Evolutionary conservation across 2,888 invertebrate species (phyloP), one percentile per base, ranked within the genome.

Genomic region (Hypercompe scribonia): DNA sequence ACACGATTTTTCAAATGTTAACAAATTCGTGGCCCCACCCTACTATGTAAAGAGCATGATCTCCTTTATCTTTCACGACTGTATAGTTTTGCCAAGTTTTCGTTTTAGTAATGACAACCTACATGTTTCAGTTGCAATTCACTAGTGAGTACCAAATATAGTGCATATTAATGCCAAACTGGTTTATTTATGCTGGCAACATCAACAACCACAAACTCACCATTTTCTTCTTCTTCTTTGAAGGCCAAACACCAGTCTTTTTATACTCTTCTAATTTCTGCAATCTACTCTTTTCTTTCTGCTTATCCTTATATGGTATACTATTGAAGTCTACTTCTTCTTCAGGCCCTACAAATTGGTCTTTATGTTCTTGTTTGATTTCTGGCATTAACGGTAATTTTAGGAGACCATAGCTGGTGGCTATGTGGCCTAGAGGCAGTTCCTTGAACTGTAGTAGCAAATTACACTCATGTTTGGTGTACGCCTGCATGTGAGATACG

Each of bases 361-460:
- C 87, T 64, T 90, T 92, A 78, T 96, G 96, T 33, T 92, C 91
- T 61, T 97, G 97, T 89, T 97, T 98, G 4, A 99, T 92, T 93
- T 99, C 99, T 0, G 99, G 99, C 99, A 99, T 99, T 88, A 97
- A 97, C 0, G 99, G 99, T 86, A 99, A 95, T 86, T 98, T 97
- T 1, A 99, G 91, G 1, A 99, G 96, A 0, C 99, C 99, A 91
- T 98, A 99, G 69, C 98, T 97, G 72, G 97, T 97, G 0, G 98
- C 99, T 81, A 99, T 93, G 82, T 94, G 94, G 8, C 95, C 95
- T 79, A 99, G 94, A 83, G 99, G 97, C 34, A 99, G 94, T 89
- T 99, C 98, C 93, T 99, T 99, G 28, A 99, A 93, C 84, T 97
- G 96, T 78, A 99, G 96, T 69, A 99, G 97, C 63, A 99, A 96